Base-by-base conservation (phyloP, 2,113 vertebrate species). In the Illadopsis cleaveri region DNA sequence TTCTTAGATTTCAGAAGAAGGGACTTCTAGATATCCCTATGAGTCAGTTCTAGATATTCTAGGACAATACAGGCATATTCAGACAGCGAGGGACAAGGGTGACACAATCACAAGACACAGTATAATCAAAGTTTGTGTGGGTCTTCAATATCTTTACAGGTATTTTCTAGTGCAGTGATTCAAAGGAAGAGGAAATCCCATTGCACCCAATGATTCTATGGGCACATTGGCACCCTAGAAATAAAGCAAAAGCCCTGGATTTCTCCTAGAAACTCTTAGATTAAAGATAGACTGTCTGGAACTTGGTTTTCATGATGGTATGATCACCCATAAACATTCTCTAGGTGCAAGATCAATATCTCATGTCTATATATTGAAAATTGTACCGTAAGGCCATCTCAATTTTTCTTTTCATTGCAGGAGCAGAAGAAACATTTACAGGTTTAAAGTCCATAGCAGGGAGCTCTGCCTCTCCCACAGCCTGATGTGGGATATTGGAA, bases 401-500 rank as follows among this genome's bases (percentile, higher is more conserved):
- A 42, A 5, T 30, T 91, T 84, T 53, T 45, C 35, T 18, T 57
- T 73, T 30, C 2, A 15, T 2, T 42, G 1, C 7, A 35, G 38
- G 11, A 11, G 5, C 24, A 57, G 35, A 78, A 84, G 51, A 47
- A 58, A 15, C 3, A 2, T 4, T 64, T 38, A 42, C 5, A 76
- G 61, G 21, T 23, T 56, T 38, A 23, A 72, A 13, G 11, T 21
- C 27, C 28, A 15, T 0, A 35, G 60, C 30, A 45, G 68, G 44
- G 38, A 60, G 42, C 57, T 81, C 71, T 85, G 62, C 53, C 42
- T 56, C 64, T 35, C 19, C 9, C 48, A 44, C 45, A 65, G 50
- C 57, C 51, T 19, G 23, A 4, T 16, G 37, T 12, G 37, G 62
- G 42, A 4, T 8, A 11, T 0, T 12, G 25, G 19, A 54, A 12